Evolutionary conservation across 2,888 invertebrate species (phyloP).

Genomic region (Microctonus brassicae): DNA sequence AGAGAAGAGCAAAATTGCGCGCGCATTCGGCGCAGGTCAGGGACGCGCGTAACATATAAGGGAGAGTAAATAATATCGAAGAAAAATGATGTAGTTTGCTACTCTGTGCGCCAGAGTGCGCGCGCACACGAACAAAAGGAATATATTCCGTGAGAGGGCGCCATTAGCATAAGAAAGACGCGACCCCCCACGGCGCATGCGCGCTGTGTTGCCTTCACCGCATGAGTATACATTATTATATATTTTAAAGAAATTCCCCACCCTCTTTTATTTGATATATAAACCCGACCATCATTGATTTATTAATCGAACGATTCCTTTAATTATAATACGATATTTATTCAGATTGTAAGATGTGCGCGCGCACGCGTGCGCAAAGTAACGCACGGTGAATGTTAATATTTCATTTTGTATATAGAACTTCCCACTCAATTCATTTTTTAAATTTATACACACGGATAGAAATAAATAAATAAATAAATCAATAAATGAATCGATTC

Average conservation of each 20-base stretch:
- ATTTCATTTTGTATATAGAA: slow-evolving; percentile 36
- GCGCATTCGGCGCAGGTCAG: slow-evolving; percentile 58
- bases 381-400: slow-evolving; percentile 69
- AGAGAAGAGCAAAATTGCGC: slow-evolving; percentile 22
- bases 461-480: too few relatives aligned
- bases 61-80: neutral
- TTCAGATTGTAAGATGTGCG: slow-evolving; percentile 61
- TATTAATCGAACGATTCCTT: slow-evolving; percentile 68
- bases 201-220: slow-evolving; percentile 45
- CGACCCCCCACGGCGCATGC: slow-evolving; percentile 65
- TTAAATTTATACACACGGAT: too few relatives aligned
- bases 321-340: slow-evolving; percentile 71
- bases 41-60: slow-evolving; percentile 53
- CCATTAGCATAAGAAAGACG: slow-evolving; percentile 66
- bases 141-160: slow-evolving; percentile 64
- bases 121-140: slow-evolving; percentile 28
- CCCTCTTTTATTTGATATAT: slow-evolving; percentile 65
- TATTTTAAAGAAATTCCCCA: slow-evolving; percentile 53
- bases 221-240: slow-evolving; percentile 61
- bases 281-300: slow-evolving; percentile 68
- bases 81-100: slow-evolving; percentile 39
- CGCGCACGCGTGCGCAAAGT: slow-evolving; percentile 60
- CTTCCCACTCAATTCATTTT: slow-evolving; percentile 37
- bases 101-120: slow-evolving; percentile 32
- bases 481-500: too few relatives aligned